Evolutionary conservation across 2,888 invertebrate species (phyloP), one percentile per base, ranked within the genome.

Genomic region (Neoaliturus tenellus): DNA sequence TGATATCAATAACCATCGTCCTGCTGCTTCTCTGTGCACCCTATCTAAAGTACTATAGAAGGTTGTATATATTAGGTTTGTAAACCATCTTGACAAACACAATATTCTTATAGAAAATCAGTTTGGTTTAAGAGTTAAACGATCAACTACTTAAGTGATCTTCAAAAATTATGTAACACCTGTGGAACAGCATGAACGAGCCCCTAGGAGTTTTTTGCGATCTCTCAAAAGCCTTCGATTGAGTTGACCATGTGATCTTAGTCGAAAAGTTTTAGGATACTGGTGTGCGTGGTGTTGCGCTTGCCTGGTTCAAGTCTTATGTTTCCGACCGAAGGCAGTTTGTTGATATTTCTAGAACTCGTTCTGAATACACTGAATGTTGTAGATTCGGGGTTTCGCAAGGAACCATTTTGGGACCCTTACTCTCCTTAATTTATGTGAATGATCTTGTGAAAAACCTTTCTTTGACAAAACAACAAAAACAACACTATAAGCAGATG

Each of bases 171-270:
- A 28, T 14, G 33, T 69, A n/a, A 8, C n/a, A 14, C 23, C 17
- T 67, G 25, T 67, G 17, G 67, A 67, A 28, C 67, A 28, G 25
- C 28, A 28, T 28, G 67, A 33, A 69, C 69, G 33, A 4, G 6
- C 8, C 69, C 35, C 6, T 28, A n/a, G 69, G 33, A 33, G n/a
- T 62, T 20, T 69, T 69, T 31, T 69, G 31, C 2, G 33, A 69
- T 33, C 69, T 69, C n/a, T 33, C 69, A 69, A 69, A 69, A 35
- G 69, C 69, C 10, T 69, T 33, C n/a, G 33, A 31, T 69, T 8
- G 69, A 14, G 69, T 33, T 33, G 69, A 33, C 20, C 35, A 55
- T 58, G 58, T 1, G 2, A 33, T 69, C 33, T 23, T 69, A 6
- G 17, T 23, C 28, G 25, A 67, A 6, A 67, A 67, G 17, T 25